phyloP scores from a whole-genome alignment of 2,888 invertebrate species.

The Pediacus dermestoides region DNA sequence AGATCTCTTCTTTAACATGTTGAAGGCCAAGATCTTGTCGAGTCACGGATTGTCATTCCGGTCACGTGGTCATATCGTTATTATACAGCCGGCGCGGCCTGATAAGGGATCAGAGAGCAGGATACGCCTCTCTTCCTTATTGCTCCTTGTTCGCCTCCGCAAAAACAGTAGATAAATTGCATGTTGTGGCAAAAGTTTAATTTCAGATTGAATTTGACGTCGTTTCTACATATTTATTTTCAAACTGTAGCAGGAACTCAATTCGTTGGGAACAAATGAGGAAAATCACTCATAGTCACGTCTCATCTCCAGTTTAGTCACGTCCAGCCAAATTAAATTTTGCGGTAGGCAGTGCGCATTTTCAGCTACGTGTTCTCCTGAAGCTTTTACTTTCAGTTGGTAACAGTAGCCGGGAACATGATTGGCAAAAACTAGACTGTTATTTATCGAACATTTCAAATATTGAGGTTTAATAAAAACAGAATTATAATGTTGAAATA shows the following conservation, averaged over 20 bases:
- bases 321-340: conserved; percentile 45
- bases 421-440: too few relatives aligned
- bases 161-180: too few relatives aligned
- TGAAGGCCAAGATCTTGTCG: conserved; percentile 36
- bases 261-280: conserved; percentile 18
- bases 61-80: conserved; percentile 41
- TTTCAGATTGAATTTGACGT: too few relatives aligned
- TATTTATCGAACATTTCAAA: too few relatives aligned
- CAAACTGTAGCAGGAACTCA: too few relatives aligned
- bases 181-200: too few relatives aligned
- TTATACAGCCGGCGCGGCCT: conserved; percentile 32
- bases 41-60: conserved; percentile 39
- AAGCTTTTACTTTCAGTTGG: too few relatives aligned
- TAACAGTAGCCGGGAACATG: too few relatives aligned
- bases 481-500: too few relatives aligned
- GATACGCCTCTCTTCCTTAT: conserved; percentile 12
- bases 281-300: conserved; percentile 30
- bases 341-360: conserved; percentile 32
- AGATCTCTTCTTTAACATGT: conserved; percentile 32
- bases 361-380: conserved; percentile 21
- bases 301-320: conserved; percentile 37
- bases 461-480: too few relatives aligned
- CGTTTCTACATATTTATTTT: too few relatives aligned
- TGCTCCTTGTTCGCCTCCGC: conserved; percentile 7
- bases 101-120: conserved; percentile 10